These are phyloP conservation scores for Tipula helvola DNA, from an alignment of 2,888 invertebrate genomes.

Conservation along the genomic window DNA sequence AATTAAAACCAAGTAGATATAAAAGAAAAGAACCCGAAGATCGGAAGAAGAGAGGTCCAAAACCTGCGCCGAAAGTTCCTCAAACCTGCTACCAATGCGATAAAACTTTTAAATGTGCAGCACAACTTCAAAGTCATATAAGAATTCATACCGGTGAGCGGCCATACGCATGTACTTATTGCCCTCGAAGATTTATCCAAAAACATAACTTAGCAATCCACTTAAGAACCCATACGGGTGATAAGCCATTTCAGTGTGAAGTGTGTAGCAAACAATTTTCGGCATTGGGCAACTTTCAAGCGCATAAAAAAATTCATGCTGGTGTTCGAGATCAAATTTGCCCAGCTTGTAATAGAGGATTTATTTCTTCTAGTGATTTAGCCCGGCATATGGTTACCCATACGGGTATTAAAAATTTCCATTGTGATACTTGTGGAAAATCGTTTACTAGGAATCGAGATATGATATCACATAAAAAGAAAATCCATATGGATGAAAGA, in stretches of 20 bases:
- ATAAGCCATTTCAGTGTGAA: slow-evolving; percentile 49
- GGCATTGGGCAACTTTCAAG: slow-evolving; percentile 47
- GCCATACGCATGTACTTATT: slow-evolving; percentile 44
- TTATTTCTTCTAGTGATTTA: slow-evolving; percentile 46
- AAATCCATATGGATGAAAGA: slow-evolving; percentile 27
- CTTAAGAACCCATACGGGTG: slow-evolving; percentile 43
- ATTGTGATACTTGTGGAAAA: slow-evolving; percentile 44
- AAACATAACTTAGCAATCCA: slow-evolving; percentile 50
- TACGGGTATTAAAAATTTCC: slow-evolving; percentile 43
- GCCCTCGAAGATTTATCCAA: slow-evolving; percentile 44
- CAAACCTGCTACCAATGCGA: slow-evolving; percentile 46
- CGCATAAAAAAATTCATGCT: slow-evolving; percentile 49
- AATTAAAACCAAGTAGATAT: slow-evolving; percentile 35
- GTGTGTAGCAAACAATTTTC: slow-evolving; percentile 49
- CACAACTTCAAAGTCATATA: slow-evolving; percentile 48
- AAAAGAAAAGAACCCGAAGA: slow-evolving; percentile 44
- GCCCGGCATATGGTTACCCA: slow-evolving; percentile 48
- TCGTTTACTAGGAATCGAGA: slow-evolving; percentile 44
- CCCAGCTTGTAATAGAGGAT: slow-evolving; percentile 44
- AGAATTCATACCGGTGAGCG: slow-evolving; percentile 38
- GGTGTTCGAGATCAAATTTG: slow-evolving; percentile 49
- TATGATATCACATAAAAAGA: slow-evolving; percentile 34
- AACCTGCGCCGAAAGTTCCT: slow-evolving; percentile 43
- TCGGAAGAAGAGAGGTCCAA: slow-evolving; percentile 46
- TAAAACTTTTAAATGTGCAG: slow-evolving; percentile 47